Conservation (phyloP, 2,113 vertebrate genomes). For the Pygoscelis antarcticus region DNA sequence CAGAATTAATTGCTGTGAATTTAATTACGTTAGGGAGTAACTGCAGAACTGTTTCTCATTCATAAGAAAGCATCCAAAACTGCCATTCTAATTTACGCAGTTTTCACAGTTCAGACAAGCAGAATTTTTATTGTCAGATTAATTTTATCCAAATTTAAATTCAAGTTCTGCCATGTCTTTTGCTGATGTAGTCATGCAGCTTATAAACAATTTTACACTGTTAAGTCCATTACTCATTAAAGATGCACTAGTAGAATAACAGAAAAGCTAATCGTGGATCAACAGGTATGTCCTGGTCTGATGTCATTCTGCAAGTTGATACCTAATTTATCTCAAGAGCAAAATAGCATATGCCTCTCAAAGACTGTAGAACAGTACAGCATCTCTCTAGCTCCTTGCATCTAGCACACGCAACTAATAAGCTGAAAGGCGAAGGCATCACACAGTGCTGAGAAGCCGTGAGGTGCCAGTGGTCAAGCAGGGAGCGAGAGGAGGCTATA, state of each 20-base stretch:
- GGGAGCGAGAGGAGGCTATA: rapidly evolving
- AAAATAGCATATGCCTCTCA: background rate
- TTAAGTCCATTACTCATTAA: background rate
- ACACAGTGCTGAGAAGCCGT: background rate
- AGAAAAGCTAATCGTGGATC: background rate
- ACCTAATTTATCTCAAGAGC: background rate
- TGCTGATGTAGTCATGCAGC: background rate
- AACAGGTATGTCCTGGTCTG: background rate
- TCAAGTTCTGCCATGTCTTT: background rate
- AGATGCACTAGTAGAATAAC: background rate
- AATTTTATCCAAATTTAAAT: background rate
- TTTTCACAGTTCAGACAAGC: background rate
- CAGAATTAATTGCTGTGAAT: background rate
- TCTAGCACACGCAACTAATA: background rate
- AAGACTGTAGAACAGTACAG: background rate
- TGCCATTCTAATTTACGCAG: background rate
- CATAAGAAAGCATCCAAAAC: background rate
- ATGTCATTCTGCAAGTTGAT: background rate
- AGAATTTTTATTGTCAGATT: background rate
- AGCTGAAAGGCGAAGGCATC: background rate
- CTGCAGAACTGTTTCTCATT: background rate
- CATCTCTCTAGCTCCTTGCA: background rate
- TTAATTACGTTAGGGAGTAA: background rate
- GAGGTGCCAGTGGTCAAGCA: background rate
- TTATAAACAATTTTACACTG: background rate